Evolutionary conservation across 2,888 invertebrate genomes (phyloP).

Genomic region (Apotomis betuletana): DNA sequence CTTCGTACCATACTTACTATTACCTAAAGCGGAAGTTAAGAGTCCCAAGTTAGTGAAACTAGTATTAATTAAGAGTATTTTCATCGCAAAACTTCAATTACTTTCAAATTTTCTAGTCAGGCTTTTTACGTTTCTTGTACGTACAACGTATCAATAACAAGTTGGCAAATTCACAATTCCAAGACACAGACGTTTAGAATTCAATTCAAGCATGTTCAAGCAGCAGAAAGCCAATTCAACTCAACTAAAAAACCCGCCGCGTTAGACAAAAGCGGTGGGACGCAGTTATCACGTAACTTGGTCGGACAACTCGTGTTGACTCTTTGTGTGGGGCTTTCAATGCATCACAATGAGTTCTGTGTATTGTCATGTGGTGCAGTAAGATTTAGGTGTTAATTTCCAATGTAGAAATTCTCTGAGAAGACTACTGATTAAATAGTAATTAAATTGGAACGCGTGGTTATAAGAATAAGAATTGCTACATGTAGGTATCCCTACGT

Average conservation of each 20-base stretch:
- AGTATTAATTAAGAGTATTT: too few relatives aligned
- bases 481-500: too few relatives aligned
- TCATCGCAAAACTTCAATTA: too few relatives aligned
- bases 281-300: slow-evolving; percentile 29
- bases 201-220: slow-evolving; percentile 18
- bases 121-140: background rate
- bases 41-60: too few relatives aligned
- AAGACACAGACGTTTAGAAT: background rate
- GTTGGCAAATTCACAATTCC: background rate
- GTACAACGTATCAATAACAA: background rate
- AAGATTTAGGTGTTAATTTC: slow-evolving; percentile 28
- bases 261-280: slow-evolving; percentile 29
- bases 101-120: too few relatives aligned
- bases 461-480: background rate
- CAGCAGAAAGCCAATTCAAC: slow-evolving; percentile 23
- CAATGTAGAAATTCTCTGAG: slow-evolving; percentile 2
- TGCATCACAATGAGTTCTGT: slow-evolving; percentile 31
- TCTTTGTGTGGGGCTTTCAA: slow-evolving; percentile 31
- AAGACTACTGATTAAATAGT: background rate
- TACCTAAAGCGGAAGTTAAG: too few relatives aligned
- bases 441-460: background rate
- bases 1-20: too few relatives aligned
- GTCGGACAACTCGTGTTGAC: slow-evolving; percentile 32
- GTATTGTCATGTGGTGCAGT: slow-evolving; percentile 23
- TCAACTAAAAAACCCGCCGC: slow-evolving; percentile 25